A percentile compares a stretch with the other conserved stretches of the same genome.
Evolutionary conservation across 2,888 invertebrate genomes (phyloP).

Genomic region (Nomada hirtipes): DNA sequence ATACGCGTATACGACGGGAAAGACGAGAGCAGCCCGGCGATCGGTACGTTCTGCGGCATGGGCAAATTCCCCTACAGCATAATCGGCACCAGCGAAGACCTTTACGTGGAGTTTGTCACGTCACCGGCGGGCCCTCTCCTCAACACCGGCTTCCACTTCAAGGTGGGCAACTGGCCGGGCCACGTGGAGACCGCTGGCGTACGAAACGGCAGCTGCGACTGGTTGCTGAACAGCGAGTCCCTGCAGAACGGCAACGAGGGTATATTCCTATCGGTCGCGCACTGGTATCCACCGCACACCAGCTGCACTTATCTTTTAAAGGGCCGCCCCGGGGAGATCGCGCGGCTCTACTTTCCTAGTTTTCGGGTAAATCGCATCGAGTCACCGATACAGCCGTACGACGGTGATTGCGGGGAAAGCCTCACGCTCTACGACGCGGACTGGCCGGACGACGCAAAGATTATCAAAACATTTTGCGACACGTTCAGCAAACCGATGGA

Average conservation of each 20-base stretch:
- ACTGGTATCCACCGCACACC: constrained; percentile 97
- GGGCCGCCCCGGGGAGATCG: constrained; percentile 94
- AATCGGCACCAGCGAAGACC: constrained; percentile 95
- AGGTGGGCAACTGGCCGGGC: constrained; percentile 97
- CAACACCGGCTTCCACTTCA: constrained; percentile 97
- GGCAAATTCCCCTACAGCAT: constrained; percentile 97
- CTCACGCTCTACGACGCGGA: constrained; percentile 95
- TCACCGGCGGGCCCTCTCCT: constrained; percentile 95
- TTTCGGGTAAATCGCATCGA: constrained; percentile 95
- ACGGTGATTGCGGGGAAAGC: constrained; percentile 95
- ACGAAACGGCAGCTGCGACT: constrained; percentile 94
- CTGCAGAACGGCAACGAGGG: constrained; percentile 93
- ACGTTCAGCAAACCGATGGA: constrained; percentile 97
- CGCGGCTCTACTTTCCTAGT: constrained; percentile 95
- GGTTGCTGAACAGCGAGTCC: constrained; percentile 93
- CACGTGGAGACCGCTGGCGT: constrained; percentile 96
- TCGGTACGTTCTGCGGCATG: constrained; percentile 96
- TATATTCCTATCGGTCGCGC: constrained; percentile 95
- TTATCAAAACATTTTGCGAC: constrained; percentile 97
- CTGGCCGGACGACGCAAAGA: constrained; percentile 94
- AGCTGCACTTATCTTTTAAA: constrained; percentile 96
- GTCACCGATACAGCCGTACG: constrained; percentile 93
- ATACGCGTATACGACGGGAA: constrained; percentile 95
- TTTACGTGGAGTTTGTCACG: constrained; percentile 95
- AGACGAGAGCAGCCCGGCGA: constrained; percentile 93